Conservation (phyloP, 23 tunicate species). For the Diplosoma virens region DNA sequence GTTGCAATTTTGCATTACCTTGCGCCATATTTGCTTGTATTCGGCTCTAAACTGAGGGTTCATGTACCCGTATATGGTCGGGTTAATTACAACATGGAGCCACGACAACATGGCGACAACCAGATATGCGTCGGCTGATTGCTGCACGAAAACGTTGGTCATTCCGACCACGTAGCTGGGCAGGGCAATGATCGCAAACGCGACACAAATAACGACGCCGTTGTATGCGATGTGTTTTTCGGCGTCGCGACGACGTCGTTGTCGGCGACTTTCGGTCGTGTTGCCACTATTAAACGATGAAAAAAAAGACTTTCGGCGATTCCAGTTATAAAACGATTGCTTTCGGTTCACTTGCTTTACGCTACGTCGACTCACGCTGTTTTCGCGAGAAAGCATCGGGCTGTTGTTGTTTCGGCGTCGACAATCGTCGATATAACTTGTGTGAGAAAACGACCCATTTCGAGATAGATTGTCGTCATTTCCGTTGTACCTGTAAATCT, state of each 20-base stretch:
- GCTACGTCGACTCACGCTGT: background rate
- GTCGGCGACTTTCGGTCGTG: conserved; percentile 1
- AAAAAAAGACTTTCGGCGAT: conserved; percentile 39
- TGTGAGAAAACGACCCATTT: conserved; percentile 40
- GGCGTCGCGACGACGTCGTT: conserved; percentile 59
- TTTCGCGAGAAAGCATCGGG: background rate
- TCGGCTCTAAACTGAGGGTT: conserved; percentile 70
- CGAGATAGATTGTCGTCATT: conserved; percentile 28
- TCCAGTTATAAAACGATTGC: conserved; percentile 21
- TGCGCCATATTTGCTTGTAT: conserved; percentile 39
- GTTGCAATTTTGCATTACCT: background rate
- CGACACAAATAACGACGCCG: conserved; percentile 65
- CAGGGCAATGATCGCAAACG: conserved; percentile 57
- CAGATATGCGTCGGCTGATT: conserved; percentile 31
- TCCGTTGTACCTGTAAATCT: conserved; percentile 1
- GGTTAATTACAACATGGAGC: conserved; percentile 64
- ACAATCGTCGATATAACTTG: conserved; percentile 19
- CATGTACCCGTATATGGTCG: conserved; percentile 64
- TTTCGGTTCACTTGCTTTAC: background rate
- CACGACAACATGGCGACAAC: conserved; percentile 59
- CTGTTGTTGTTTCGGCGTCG: conserved; percentile 9
- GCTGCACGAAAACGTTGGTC: background rate
- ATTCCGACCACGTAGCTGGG: conserved; percentile 53
- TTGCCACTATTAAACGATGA: conserved; percentile 40
- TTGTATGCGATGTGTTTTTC: conserved; percentile 81